A percentile compares a stretch with the other conserved stretches of the same genome.
These are phyloP conservation scores for Gorsachius magnificus DNA, from an alignment of 2,797 vertebrate species.

Conservation along the genomic window DNA sequence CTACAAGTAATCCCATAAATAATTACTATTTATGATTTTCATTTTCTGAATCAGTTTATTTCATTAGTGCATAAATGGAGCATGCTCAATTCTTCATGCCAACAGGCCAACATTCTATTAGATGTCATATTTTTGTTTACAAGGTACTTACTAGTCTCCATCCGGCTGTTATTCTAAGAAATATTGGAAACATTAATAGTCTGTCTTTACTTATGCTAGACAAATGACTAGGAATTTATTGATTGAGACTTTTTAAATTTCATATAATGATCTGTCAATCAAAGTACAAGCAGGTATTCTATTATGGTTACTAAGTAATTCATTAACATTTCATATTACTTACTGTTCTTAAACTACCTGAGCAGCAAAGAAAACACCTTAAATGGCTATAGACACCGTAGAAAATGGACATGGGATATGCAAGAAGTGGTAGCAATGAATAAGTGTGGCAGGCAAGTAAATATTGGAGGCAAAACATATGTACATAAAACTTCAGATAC, in stretches of 20 bases:
- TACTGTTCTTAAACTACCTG: background rate
- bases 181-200: conserved; percentile 5
- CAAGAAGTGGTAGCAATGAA: background rate
- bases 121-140: background rate
- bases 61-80: background rate
- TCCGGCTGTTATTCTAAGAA: background rate
- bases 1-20: background rate
- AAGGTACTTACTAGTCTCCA: background rate
- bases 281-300: background rate
- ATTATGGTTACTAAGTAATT: background rate
- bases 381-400: background rate
- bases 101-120: background rate
- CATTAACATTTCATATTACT: background rate
- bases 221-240: background rate
- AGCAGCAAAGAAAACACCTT: background rate
- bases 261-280: conserved; percentile 1
- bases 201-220: background rate
- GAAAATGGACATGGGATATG: background rate
- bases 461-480: background rate
- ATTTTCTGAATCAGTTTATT: background rate
- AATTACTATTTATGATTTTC: background rate
- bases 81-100: background rate
- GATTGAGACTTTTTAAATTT: background rate
- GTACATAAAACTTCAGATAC: background rate
- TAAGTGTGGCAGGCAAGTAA: background rate